Conservation (phyloP, 2,888 invertebrate species). For the Drosophila barbarae region DNA sequence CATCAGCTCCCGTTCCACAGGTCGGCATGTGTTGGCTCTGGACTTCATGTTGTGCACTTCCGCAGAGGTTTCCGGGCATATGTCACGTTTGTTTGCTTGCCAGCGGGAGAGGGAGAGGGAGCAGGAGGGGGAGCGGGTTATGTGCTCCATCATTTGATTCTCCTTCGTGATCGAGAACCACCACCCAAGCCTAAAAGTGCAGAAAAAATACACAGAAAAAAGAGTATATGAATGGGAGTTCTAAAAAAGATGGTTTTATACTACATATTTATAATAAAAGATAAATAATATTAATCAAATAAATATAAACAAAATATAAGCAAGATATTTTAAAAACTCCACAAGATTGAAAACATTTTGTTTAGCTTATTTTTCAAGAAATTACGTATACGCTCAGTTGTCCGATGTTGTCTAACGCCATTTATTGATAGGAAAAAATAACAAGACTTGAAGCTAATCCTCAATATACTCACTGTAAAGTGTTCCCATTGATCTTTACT, state of each 20-base stretch:
- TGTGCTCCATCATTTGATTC: slow-evolving; percentile 28
- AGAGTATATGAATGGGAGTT: no score
- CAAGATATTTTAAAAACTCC: neutral
- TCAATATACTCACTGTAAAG: neutral
- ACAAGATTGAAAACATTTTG: neutral
- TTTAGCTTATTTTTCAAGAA: no score
- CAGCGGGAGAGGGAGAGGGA: slow-evolving; percentile 7
- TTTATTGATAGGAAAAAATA: neutral
- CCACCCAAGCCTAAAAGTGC: neutral
- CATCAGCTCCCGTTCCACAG: slow-evolving; percentile 25
- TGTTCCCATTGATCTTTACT: no score
- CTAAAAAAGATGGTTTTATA: no score
- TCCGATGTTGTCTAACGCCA: no score
- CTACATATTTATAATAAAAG: no score
- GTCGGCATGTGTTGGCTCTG: slow-evolving; percentile 19
- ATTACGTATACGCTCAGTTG: neutral
- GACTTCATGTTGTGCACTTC: slow-evolving; percentile 33
- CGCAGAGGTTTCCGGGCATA: slow-evolving; percentile 32
- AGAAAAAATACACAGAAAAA: neutral
- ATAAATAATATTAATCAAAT: no score
- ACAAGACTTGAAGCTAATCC: no score
- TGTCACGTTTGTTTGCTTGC: slow-evolving; percentile 39
- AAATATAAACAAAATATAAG: no score
- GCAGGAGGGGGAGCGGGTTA: slow-evolving; percentile 25
- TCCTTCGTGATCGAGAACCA: slow-evolving; percentile 11